These are phyloP conservation scores for Rhabdornis inornatus DNA, from an alignment of 2,113 vertebrate genomes.

Conservation along the genomic window DNA sequence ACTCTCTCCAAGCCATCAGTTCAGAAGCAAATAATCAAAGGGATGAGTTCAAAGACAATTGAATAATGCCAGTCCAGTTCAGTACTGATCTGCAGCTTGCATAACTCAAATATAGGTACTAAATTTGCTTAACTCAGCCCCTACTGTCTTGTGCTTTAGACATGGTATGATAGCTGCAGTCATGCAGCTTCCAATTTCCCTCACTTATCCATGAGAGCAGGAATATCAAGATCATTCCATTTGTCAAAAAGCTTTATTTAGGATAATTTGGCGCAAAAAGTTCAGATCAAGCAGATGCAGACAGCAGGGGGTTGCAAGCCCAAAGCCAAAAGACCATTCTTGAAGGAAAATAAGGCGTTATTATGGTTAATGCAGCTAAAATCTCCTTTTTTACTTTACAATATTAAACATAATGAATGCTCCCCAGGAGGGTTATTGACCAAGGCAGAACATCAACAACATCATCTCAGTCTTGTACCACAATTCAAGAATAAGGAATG, in stretches of 20 bases:
- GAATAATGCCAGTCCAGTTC: background rate
- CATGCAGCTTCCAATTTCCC: background rate
- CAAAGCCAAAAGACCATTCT: constrained; percentile 50
- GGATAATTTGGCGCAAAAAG: constrained; percentile 44
- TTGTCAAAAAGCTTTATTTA: constrained; percentile 1
- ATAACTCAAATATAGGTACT: background rate
- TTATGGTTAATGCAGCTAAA: constrained; percentile 64
- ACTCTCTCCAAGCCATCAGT: background rate
- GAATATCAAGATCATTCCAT: background rate
- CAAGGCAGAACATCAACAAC: constrained; percentile 26
- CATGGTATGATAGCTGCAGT: background rate
- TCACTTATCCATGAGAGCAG: background rate
- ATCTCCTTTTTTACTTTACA: constrained; percentile 57
- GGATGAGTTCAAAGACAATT: background rate
- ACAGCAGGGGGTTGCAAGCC: constrained; percentile 39
- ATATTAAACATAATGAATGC: constrained; percentile 63
- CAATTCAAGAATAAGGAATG: constrained; percentile 28
- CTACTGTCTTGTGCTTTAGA: background rate
- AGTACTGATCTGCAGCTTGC: background rate
- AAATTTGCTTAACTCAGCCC: background rate
- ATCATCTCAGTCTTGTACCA: constrained; percentile 18
- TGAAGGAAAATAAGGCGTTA: constrained; percentile 52
- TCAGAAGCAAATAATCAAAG: background rate
- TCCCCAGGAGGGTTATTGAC: constrained; percentile 54
- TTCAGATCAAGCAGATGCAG: constrained; percentile 58